Evolutionary conservation across 53 echinoderm and acorn worm genomes (phyloP).

Genomic region (Apostichopus leukothele): DNA sequence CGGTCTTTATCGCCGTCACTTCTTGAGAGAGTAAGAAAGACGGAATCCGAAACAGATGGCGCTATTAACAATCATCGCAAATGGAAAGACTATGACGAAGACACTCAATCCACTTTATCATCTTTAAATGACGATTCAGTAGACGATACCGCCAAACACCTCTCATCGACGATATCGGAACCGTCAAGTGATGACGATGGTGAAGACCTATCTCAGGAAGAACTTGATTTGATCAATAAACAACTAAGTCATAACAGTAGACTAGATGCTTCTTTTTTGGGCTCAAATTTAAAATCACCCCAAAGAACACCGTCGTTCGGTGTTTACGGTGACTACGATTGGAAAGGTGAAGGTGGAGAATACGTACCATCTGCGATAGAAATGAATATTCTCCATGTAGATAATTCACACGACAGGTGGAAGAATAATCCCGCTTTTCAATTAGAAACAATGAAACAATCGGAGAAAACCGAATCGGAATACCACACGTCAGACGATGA

Average conservation of each 20-base stretch:
- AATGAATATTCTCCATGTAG: not conserved
- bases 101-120: conserved; percentile 3
- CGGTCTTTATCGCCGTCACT: not conserved
- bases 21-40: not conserved
- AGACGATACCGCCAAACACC: not conserved
- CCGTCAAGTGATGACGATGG: not conserved
- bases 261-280: not conserved
- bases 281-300: not conserved
- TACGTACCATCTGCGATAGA: conserved; percentile 34
- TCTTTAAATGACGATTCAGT: not conserved
- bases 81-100: not conserved
- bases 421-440: not conserved
- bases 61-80: not conserved
- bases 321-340: conserved; percentile 24
- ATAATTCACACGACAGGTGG: not conserved
- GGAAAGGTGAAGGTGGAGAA: conserved; percentile 32
- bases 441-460: not conserved
- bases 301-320: conserved; percentile 25
- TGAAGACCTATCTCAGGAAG: conserved; percentile 25
- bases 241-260: not conserved
- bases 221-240: conserved; percentile 1
- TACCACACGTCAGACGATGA: conserved; percentile 30
- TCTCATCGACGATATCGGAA: not conserved
- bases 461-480: conserved; percentile 23
- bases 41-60: not conserved